Evolutionary conservation across 2,888 invertebrate genomes (phyloP).

Genomic region (Watsonalla cultraria): DNA sequence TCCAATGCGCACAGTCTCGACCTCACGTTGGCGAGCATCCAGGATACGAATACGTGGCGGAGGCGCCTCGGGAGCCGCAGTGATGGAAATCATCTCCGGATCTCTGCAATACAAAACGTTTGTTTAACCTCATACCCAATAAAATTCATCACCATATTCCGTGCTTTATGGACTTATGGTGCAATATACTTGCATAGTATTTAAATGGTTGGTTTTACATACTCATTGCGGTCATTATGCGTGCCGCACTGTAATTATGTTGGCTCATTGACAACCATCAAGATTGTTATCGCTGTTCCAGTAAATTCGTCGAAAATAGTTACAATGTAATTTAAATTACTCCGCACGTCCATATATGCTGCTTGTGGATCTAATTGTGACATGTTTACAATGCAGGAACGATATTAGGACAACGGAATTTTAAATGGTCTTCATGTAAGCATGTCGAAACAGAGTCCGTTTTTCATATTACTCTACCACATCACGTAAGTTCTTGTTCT

Average conservation of each 20-base stretch:
- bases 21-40: slow-evolving; percentile 91
- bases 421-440: slow-evolving; percentile 40
- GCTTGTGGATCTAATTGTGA: slow-evolving; percentile 47
- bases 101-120: slow-evolving; percentile 77
- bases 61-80: slow-evolving; percentile 96
- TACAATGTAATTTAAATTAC: slow-evolving; percentile 36
- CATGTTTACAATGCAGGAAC: slow-evolving; percentile 45
- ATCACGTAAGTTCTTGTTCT: slow-evolving; percentile 43
- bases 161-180: background rate
- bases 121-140: background rate
- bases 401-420: slow-evolving; percentile 48
- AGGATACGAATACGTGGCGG: slow-evolving; percentile 95
- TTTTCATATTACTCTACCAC: slow-evolving; percentile 40
- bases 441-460: slow-evolving; percentile 36
- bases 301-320: slow-evolving; percentile 36
- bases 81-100: slow-evolving; percentile 97
- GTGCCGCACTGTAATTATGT: slow-evolving; percentile 16
- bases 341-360: slow-evolving; percentile 38
- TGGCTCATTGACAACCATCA: slow-evolving; percentile 27
- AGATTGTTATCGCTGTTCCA: slow-evolving; percentile 31
- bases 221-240: slow-evolving; percentile 14
- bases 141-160: background rate
- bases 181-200: slow-evolving; percentile 3
- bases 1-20: slow-evolving; percentile 96
- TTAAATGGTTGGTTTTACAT: slow-evolving; percentile 6